Evolutionary conservation across 2,888 invertebrate genomes (phyloP).

Genomic region (Pheosia gnoma): DNA sequence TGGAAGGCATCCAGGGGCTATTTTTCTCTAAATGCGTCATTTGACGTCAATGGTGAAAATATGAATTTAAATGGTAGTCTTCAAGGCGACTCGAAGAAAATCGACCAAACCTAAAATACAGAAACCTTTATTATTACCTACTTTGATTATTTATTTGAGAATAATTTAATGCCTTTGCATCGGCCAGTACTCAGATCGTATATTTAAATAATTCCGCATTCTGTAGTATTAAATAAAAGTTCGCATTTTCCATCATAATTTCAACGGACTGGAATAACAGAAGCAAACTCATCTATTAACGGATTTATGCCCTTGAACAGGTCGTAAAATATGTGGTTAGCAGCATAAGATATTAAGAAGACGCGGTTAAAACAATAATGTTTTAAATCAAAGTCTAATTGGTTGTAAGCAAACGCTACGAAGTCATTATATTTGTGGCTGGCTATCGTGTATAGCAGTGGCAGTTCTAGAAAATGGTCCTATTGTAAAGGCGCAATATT

Average conservation of each 20-base stretch:
- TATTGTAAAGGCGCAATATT: slow-evolving; percentile 26
- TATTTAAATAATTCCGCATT: too few relatives aligned
- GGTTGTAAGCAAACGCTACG: slow-evolving; percentile 30
- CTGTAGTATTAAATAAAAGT: too few relatives aligned
- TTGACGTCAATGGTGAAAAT: slow-evolving; percentile 24
- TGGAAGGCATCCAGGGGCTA: slow-evolving; percentile 34
- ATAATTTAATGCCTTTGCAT: too few relatives aligned
- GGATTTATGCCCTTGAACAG: slow-evolving; percentile 21
- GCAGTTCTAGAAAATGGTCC: slow-evolving; percentile 22
- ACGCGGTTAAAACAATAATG: slow-evolving; percentile 31
- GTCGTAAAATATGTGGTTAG: slow-evolving; percentile 35
- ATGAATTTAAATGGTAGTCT: not conserved
- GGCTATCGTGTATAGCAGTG: slow-evolving; percentile 22
- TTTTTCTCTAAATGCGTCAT: slow-evolving; percentile 22
- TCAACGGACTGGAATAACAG: slow-evolving; percentile 10
- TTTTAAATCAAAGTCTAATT: slow-evolving; percentile 38
- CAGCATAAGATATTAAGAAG: slow-evolving; percentile 25
- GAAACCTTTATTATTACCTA: not conserved
- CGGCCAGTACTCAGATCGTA: too few relatives aligned
- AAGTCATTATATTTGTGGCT: slow-evolving; percentile 34
- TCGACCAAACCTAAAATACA: not conserved
- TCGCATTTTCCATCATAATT: slow-evolving; percentile 2
- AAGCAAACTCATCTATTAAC: slow-evolving; percentile 23
- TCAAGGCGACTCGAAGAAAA: not conserved
- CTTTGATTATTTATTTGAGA: too few relatives aligned